Conservation (phyloP, 2,113 vertebrate species). For the Pangasianodon gigas region DNA sequence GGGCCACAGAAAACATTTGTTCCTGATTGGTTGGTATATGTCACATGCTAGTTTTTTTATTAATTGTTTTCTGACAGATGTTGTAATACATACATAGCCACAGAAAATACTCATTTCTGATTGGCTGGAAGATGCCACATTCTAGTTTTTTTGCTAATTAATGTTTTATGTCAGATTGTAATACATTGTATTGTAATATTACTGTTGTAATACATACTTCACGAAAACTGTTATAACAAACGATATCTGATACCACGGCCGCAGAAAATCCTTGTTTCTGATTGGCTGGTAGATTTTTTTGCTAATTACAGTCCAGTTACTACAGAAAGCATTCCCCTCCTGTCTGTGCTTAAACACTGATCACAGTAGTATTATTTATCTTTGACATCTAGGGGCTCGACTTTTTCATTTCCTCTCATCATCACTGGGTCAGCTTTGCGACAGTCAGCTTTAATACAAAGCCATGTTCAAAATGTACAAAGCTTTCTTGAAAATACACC, state of each 20-base stretch:
- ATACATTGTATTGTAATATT: too few species aligned
- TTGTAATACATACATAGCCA: background rate
- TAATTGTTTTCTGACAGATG: background rate
- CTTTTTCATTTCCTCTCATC: background rate
- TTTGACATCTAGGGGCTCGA: slow-evolving; percentile 8
- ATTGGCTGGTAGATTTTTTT: background rate
- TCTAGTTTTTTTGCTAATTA: background rate
- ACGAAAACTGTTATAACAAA: background rate
- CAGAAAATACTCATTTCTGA: background rate
- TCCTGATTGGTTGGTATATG: background rate
- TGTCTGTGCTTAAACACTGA: background rate
- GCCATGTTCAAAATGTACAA: background rate
- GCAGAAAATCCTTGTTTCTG: background rate
- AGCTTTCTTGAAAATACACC: background rate
- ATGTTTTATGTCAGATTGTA: too few species aligned
- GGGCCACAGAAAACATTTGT: background rate
- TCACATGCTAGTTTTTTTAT: background rate
- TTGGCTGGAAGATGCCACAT: background rate
- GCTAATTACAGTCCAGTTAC: background rate
- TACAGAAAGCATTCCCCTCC: background rate
- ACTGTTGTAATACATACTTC: too few species aligned
- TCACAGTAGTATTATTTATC: background rate
- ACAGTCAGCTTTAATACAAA: slow-evolving; percentile 4
- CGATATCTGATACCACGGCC: too few species aligned
- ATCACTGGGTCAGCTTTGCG: background rate